Percentiles rank a stretch among this genome's conserved stretches.
phyloP scores from a whole-genome alignment of 1,140 invertebrate species.

The Trachymyrmex septentrionalis region DNA sequence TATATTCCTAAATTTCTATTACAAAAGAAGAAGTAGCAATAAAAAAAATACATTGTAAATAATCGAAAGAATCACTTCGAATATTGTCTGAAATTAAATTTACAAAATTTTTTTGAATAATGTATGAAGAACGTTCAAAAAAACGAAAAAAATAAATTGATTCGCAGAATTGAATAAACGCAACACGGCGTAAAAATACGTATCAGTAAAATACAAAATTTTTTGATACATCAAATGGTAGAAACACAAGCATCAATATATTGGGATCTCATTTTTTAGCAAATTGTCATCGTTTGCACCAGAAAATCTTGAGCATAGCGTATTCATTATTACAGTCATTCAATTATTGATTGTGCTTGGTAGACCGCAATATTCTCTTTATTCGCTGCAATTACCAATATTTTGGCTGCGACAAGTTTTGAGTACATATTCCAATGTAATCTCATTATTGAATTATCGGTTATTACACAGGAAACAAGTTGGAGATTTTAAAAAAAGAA shows the following conservation, averaged over 20 bases:
- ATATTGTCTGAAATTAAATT: constrained; percentile 1
- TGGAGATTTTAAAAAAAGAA: not conserved
- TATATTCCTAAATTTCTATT: not conserved
- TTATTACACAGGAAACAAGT: not conserved
- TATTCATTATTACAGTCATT: constrained; percentile 15
- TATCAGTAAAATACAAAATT: not conserved
- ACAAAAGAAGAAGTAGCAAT: not conserved
- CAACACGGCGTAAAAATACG: not conserved
- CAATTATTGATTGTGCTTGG: constrained; percentile 40
- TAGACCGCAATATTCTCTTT: not conserved
- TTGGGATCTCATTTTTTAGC: constrained; percentile 13
- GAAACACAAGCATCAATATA: not conserved
- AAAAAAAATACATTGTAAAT: not conserved
- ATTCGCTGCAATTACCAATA: not conserved
- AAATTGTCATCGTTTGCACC: not conserved
- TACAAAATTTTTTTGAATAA: not conserved
- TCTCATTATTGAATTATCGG: constrained; percentile 17
- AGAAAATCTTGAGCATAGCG: not conserved
- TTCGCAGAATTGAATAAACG: not conserved
- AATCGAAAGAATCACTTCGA: constrained; percentile 2
- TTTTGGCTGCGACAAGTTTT: not conserved
- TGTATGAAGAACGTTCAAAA: not conserved
- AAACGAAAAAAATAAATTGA: constrained; percentile 13
- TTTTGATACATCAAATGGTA: not conserved
- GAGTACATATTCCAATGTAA: not conserved